These are phyloP conservation scores for Oncorhynchus kisutch DNA, from an alignment of 2,113 vertebrate genomes.

Conservation along the genomic window DNA sequence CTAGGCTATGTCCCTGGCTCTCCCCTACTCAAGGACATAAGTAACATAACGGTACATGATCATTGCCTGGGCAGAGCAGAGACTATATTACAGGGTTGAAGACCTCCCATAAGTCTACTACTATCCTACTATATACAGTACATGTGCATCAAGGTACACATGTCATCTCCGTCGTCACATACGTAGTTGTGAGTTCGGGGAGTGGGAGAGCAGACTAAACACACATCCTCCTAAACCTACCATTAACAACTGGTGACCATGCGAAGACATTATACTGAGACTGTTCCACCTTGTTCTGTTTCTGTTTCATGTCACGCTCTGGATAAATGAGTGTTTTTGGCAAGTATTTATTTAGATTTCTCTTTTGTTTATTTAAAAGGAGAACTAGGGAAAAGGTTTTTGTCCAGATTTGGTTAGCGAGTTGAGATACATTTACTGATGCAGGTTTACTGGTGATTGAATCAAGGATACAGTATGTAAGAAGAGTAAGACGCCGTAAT, in stretches of 20 bases:
- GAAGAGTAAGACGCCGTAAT: too few relatives aligned
- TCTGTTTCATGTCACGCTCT: neutral
- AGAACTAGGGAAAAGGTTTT: too few relatives aligned
- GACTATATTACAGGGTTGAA: constrained; percentile 6
- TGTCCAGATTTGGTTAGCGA: too few relatives aligned
- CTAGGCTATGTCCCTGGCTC: neutral
- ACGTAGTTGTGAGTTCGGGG: neutral
- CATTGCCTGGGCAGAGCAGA: neutral
- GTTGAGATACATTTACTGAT: too few relatives aligned
- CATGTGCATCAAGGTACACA: constrained; percentile 1
- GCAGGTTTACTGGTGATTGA: too few relatives aligned
- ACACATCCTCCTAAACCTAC: constrained; percentile 1
- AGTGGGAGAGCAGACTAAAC: constrained; percentile 28
- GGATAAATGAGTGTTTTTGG: neutral
- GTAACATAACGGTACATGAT: constrained; percentile 7
- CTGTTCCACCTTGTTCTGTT: neutral
- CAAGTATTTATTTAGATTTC: neutral
- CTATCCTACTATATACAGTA: neutral
- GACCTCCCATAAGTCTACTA: neutral
- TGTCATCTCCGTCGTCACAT: neutral
- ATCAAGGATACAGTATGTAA: too few relatives aligned
- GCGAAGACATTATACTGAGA: too few relatives aligned
- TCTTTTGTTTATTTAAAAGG: neutral
- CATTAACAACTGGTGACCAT: neutral
- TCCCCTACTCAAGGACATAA: constrained; percentile 8